Conservation (phyloP, 2,797 vertebrate genomes). For the Danio jaintianensis region DNA sequence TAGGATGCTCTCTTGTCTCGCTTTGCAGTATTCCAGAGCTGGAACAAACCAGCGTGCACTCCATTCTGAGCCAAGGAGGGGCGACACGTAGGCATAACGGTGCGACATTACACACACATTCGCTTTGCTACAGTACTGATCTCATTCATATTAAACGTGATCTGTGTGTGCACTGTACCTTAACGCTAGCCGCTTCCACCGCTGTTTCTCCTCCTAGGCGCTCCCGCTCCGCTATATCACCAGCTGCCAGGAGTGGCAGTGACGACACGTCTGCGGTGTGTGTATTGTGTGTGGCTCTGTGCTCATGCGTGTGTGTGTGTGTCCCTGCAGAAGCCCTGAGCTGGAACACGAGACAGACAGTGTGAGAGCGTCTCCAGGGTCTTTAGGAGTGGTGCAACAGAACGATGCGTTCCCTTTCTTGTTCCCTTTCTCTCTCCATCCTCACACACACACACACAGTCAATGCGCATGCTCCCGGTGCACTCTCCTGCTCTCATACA, state of each 20-base stretch:
- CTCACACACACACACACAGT: conserved; percentile 19
- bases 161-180: conserved; percentile 55
- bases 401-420: conserved; percentile 46
- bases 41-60: conserved; percentile 10
- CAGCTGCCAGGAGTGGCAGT: conserved; percentile 70
- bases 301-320: conserved; percentile 62
- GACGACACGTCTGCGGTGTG: conserved; percentile 61
- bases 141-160: conserved; percentile 49
- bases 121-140: conserved; percentile 51
- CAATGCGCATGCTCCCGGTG: conserved; percentile 54
- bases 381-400: conserved; percentile 70
- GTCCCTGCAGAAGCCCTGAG: conserved; percentile 67
- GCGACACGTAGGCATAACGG: conserved; percentile 43
- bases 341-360: conserved; percentile 62
- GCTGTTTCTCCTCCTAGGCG: conserved; percentile 30
- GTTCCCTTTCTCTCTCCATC: not conserved
- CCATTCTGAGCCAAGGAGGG: conserved; percentile 45
- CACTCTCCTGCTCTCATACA: conserved; percentile 51
- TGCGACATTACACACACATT: conserved; percentile 55
- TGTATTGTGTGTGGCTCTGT: conserved; percentile 50
- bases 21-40: conserved; percentile 28
- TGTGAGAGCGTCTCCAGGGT: conserved; percentile 68
- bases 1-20: not conserved
- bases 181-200: conserved; percentile 34
- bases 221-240: conserved; percentile 70